Evolutionary conservation across 2,888 invertebrate species (phyloP), one percentile per base, ranked within the genome.

Genomic region (Rhodophaea formosa): DNA sequence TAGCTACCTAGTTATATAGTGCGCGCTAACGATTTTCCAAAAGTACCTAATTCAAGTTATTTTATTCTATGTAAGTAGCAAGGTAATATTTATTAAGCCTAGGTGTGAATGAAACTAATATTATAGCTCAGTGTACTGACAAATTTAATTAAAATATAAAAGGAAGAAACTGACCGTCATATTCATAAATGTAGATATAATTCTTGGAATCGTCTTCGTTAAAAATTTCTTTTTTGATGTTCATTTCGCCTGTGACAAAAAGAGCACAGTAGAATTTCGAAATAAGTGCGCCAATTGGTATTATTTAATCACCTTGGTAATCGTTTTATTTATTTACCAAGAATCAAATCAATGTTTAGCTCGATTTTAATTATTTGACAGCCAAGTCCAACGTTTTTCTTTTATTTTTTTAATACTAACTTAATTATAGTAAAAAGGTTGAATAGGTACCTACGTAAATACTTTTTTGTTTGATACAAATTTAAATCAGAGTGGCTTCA

Each of bases 241-340:
- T 67, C 65, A 66, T 66, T 55, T 15, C 16, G 56, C 57, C 32
- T 49, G 53, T 59, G 51, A 8, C 39, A 53, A 56, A 30, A 14
- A 29, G n/a, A 35, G 55, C 57, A 53, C 57, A 61, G 61, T 58
- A 63, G 57, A 61, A 61, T 62, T 62, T 58, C 62, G 52, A 54
- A 62, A 58, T 55, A n/a, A 56, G 43, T 53, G 58, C 54, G 15
- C 53, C 35, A 51, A 54, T 52, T 8, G 16, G 17, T 46, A 63
- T 61, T 66, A 63, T 59, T 53, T 58, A 46, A 74, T 77, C 77
- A 68, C 77, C 78, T 71, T 67, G 78, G 78, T 74, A 77, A 77
- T 70, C 73, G 73, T 74, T 51, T 77, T 71, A 73, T 69, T 58
- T 54, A 51, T 44, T 55, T 56, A 55, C 57, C 49, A 46, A 44